Base-by-base conservation (phyloP, 1,140 invertebrate species). In the Camponotus pennsylvanicus region DNA sequence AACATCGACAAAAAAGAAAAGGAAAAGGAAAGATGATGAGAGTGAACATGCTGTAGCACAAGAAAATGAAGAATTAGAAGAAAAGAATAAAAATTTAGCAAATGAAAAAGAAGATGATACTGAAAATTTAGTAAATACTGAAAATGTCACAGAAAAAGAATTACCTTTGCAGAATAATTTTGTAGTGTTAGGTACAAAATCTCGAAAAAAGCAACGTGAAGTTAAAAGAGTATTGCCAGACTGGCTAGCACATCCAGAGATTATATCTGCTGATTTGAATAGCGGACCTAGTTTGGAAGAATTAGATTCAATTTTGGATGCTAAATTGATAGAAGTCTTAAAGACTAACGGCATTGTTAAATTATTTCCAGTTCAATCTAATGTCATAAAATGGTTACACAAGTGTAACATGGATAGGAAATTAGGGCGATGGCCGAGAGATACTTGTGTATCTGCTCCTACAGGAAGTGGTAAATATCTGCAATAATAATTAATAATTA, bases 391-490 rank as follows among this genome's bases (percentile, higher is more conserved):
- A 3, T 98, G 97, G 95, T 94, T 99, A 55, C 91, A 98, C 8
- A 94, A 96, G 86, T 96, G 96, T 85, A 95, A 96, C 79, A 94
- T 96, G 59, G 95, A 96, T 82, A 96, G 96, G 57, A 91, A 94
- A 83, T 94, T 95, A 1, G 92, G 93, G 18, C 96, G 97, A 87
- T 96, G 97, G 94, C 97, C 97, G 0, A 96, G 97, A 88, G 99
- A 99, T 94, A 96, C 99, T n/a, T 99, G 99, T 95, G 98, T 99
- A 55, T 99, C 98, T 34, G 98, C 99, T 61, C 98, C 99, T 32
- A 99, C 99, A 18, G 99, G 99, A 13, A 99, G 98, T 96, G 99
- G 99, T 92, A 86, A 18, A 75, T 13, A 70, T 66, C 55, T 45
- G n/a, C 21, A 57, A 73, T 1, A 37, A 18, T 49, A 42, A 27